These are phyloP conservation scores for Pseudomyrmex concolor DNA, from an alignment of 1,140 invertebrate genomes.

Conservation along the genomic window DNA sequence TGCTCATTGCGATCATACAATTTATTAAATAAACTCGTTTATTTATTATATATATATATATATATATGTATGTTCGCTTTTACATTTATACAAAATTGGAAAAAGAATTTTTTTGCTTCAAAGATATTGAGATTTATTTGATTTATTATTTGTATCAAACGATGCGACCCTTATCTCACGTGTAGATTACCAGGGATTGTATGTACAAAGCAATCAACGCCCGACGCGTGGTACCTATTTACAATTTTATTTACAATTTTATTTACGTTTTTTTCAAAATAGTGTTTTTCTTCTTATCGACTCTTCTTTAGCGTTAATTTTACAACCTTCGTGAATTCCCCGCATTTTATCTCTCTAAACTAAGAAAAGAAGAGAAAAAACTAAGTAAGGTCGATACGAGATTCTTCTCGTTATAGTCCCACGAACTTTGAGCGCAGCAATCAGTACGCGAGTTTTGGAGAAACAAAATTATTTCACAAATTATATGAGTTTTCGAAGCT, in stretches of 20 bases:
- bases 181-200: slow-evolving; percentile 16
- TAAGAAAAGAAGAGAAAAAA: slow-evolving; percentile 10
- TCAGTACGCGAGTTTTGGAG: neutral
- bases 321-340: neutral
- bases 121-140: slow-evolving; percentile 16
- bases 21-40: slow-evolving; percentile 79
- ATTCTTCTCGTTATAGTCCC: neutral
- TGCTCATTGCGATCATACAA: slow-evolving; percentile 53
- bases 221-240: slow-evolving; percentile 56
- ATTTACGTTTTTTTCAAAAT: neutral
- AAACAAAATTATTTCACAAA: slow-evolving; percentile 7
- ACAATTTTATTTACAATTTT: slow-evolving; percentile 60
- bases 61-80: slow-evolving; percentile 57
- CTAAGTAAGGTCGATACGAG: neutral
- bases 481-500: neutral
- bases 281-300: neutral
- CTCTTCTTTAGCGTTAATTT: slow-evolving; percentile 28
- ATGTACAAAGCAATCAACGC: slow-evolving; percentile 59
- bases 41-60: slow-evolving; percentile 37
- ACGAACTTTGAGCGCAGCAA: neutral
- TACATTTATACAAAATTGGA: slow-evolving; percentile 83
- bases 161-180: slow-evolving; percentile 5
- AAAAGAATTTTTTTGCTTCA: slow-evolving; percentile 42
- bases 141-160: slow-evolving; percentile 13
- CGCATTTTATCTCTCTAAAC: neutral